Conservation (phyloP, 2,888 invertebrate genomes). For the Limnephilus auricula region DNA sequence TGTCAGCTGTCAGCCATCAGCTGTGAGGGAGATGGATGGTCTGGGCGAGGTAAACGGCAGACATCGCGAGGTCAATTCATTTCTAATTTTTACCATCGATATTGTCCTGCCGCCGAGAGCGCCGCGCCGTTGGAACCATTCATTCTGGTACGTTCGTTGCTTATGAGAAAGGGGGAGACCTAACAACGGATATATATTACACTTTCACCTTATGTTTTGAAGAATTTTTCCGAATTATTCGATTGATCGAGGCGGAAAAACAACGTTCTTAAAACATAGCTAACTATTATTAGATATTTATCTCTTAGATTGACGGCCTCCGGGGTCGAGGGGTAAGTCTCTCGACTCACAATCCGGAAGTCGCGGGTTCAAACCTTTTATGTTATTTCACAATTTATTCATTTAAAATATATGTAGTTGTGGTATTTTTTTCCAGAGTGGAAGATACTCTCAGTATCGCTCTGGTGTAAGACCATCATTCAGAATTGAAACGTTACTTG, state of each 20-base stretch:
- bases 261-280: background rate
- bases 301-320: no score
- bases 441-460: no score
- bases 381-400: no score
- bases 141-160: background rate
- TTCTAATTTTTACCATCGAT: constrained; percentile 15
- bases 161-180: background rate
- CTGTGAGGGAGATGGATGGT: constrained; percentile 28
- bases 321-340: no score
- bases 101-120: background rate
- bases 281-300: no score
- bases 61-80: constrained; percentile 25
- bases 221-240: no score
- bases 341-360: no score
- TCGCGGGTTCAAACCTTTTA: no score
- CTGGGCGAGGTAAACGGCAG: background rate
- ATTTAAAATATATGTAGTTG: no score
- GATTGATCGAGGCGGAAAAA: background rate
- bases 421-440: no score
- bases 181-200: background rate
- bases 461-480: no score
- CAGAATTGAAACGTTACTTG: no score
- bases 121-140: background rate
- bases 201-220: background rate
- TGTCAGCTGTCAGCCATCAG: constrained; percentile 9